Conservation (phyloP, 2,888 invertebrate genomes). For the Busseola fusca region DNA sequence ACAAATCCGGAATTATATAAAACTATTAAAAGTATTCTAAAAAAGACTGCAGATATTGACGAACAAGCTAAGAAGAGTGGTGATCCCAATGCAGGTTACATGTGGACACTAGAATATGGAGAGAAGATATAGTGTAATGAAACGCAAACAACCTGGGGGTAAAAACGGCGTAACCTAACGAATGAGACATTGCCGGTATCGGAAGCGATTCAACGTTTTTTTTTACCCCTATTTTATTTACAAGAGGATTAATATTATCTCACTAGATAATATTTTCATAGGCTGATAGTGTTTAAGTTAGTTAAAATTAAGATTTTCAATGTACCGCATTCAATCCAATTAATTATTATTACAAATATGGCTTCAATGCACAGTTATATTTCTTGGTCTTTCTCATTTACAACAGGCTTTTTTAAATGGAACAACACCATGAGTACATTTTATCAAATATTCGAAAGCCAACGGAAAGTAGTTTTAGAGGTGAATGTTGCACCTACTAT, state of each 20-base stretch:
- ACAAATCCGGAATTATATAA: slow-evolving; percentile 75
- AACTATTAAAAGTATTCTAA: slow-evolving; percentile 78
- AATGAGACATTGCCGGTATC: not conserved
- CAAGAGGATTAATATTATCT: slow-evolving; percentile 35
- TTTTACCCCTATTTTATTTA: not conserved
- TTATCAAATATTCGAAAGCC: not conserved
- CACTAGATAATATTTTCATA: slow-evolving; percentile 39
- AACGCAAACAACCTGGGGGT: not conserved
- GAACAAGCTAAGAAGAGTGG: slow-evolving; percentile 80
- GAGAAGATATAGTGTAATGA: slow-evolving; percentile 74
- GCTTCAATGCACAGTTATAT: slow-evolving; percentile 32
- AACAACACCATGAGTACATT: not conserved
- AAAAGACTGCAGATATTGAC: slow-evolving; percentile 79
- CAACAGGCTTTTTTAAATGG: not conserved
- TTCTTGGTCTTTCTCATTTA: not conserved
- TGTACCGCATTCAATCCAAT: not conserved
- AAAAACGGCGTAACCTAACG: not conserved
- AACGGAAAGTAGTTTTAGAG: not conserved
- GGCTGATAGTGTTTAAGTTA: slow-evolving; percentile 54
- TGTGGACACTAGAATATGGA: slow-evolving; percentile 88
- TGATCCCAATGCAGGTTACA: slow-evolving; percentile 85
- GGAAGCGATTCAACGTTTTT: not conserved
- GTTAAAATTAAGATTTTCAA: slow-evolving; percentile 19
- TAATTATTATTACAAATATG: not conserved
- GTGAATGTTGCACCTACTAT: no score